Base-by-base conservation (phyloP, 2,888 invertebrate genomes). In the Mayetiola destructor region DNA sequence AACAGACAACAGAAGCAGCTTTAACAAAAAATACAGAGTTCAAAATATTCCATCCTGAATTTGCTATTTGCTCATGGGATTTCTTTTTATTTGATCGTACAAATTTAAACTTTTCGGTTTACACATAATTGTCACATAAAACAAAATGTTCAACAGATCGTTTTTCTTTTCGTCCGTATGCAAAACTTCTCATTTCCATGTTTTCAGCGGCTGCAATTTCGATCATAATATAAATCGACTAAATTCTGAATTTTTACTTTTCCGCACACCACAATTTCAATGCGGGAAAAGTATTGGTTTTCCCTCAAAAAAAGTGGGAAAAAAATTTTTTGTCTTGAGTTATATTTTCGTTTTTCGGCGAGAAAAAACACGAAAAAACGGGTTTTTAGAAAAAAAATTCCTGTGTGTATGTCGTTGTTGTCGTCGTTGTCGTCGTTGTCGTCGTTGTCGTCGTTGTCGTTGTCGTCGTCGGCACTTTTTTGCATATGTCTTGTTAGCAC, bases 71-170 rank as follows among this genome's bases (percentile, higher is more conserved):
- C 48, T 27, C n/a, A 27, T n/a, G 48, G 48, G 27, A 48, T 48
- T 42, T 23, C n/a, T n/a, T 21, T 23, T 42, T 23, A 23, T 23
- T 42, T 48, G 48, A 6, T 48, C 48, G 27, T 48, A 27, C 48
- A 48, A 48, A 48, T 23, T n/a, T 48, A 27, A 48, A 48, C 27
- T 48, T 48, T 48, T 27, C 27, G 6, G n/a, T 27, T 48, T 48
- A 27, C 27, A 48, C 48, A 48, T 48, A 48, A 48, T 48, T 48
- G 48, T 48, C 48, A 48, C 27, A 48, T 48, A 27, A 48, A 48
- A 27, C 27, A 3, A 16, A 3, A 48, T n/a, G n/a, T 48, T 27
- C 48, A 48, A 48, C 48, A 48, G 48, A 48, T 48, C 48, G 48
- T 48, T 48, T 27, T 27, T 23, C 8, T 27, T 48, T 2, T 16